Percentiles rank a stretch among this genome's conserved stretches.
These are phyloP conservation scores for Eumacrocentrus americanus DNA, from an alignment of 2,888 invertebrate genomes.

Conservation along the genomic window DNA sequence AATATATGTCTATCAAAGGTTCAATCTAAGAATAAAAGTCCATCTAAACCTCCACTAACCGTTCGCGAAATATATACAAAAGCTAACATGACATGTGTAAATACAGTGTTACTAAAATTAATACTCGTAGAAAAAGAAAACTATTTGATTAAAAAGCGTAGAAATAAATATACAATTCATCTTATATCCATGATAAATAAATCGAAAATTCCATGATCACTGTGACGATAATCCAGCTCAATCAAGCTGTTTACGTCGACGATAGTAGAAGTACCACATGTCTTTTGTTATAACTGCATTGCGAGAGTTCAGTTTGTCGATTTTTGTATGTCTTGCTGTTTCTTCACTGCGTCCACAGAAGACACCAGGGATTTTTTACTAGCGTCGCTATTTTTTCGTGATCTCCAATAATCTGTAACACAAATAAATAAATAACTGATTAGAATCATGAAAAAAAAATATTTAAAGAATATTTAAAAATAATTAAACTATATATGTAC, in stretches of 20 bases:
- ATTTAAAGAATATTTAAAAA: neutral
- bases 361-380: slow-evolving; percentile 41
- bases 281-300: slow-evolving; percentile 8
- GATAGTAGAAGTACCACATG: neutral
- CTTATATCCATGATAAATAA: slow-evolving; percentile 18
- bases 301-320: slow-evolving; percentile 31
- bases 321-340: slow-evolving; percentile 39
- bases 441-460: slow-evolving; percentile 1
- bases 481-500: no score
- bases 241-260: neutral
- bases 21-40: slow-evolving; percentile 22
- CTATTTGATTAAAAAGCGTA: slow-evolving; percentile 8
- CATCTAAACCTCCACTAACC: slow-evolving; percentile 52
- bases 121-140: neutral
- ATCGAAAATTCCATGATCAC: slow-evolving; percentile 36
- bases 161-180: slow-evolving; percentile 10
- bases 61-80: slow-evolving; percentile 47
- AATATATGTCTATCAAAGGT: neutral
- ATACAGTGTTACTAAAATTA: neutral
- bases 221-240: slow-evolving; percentile 24
- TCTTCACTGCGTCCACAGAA: slow-evolving; percentile 41
- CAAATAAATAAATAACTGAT: slow-evolving; percentile 1
- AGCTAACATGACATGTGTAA: slow-evolving; percentile 30
- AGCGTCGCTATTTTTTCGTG: slow-evolving; percentile 50
- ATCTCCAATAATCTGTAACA: slow-evolving; percentile 56